Base-by-base conservation (phyloP, 2,797 vertebrate species). In the Cryptoblepharus egeriae region DNA sequence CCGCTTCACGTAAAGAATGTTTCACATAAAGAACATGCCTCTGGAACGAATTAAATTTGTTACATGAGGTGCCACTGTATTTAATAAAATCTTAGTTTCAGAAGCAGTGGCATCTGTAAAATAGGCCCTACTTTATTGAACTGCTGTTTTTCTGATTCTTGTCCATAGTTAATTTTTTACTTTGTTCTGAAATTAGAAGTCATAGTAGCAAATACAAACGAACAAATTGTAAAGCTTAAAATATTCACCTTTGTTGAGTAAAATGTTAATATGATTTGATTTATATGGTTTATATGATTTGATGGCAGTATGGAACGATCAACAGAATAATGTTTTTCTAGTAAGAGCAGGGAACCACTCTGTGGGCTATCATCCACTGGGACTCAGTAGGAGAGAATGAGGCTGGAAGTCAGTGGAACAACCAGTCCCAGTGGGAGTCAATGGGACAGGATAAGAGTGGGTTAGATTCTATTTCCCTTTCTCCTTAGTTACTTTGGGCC, bases 231-330 rank as follows among this genome's bases (percentile, higher is more conserved):
- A 76, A 57, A 45, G 13, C 26, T 64, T 24, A 78, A 80, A 64
- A 1, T 20, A 30, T 58, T n/a, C 12, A 2, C 64, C 72, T 11
- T 15, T 82, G n/a, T 39, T 20, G 58, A 3, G 20, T 75, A 55
- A 83, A 8, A 26, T 4, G 80, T 71, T 28, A 76, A 64, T 26
- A 20, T 71, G 68, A 80, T 80, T 71, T n/a, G n/a, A 11, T 32
- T 81, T 20, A 35, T 74, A n/a, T 12, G 30, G 39, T 5, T 71
- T 18, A 70, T 60, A 70, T 64, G 60, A 26, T 3, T 65, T 24
- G 45, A 49, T 49, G 7, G 32, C 11, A 39, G 11, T 4, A 9
- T 35, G 18, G 49, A 72, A 63, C 12, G 63, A 65, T 15, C 37
- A 42, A 52, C 24, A 58, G 68, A 78, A 49, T 35, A 49, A 22